Base-by-base conservation (phyloP, 2,113 vertebrate species). In the Nothobranchius furzeri region DNA sequence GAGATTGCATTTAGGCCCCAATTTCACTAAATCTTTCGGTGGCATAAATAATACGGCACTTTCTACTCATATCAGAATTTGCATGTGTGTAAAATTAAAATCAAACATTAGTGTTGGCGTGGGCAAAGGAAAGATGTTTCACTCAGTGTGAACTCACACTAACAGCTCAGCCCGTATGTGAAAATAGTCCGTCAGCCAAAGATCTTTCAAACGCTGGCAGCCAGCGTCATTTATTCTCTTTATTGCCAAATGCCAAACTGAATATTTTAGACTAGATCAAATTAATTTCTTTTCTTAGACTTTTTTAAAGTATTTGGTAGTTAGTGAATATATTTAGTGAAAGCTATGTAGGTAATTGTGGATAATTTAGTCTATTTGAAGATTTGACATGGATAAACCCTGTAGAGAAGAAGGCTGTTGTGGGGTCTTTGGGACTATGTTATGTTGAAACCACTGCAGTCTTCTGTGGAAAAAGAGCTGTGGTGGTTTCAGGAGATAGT, bases 131-230 rank as follows among this genome's bases (percentile, higher is more conserved):
- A 45, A 15, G 37, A 8, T 4, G 36, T 51, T 12, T 64, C 11
- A 7, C 45, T 37, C 25, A 0, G 59, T 47, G 70, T 83, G 80
- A 75, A 58, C 14, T 72, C 55, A 4, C 80, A 73, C 73, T 68
- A 11, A 3, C 63, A 51, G 35, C 58, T 76, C 56, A 46, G 20
- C 54, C 54, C 73, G 71, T 81, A 76, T 76, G 74, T 67, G 57
- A 69, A 60, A 24, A 60, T 72, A 57, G 65, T 65, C 61, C 25
- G 60, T 52, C 51, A 74, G 59, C 54, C 70, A 62, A 59, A 64
- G 53, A 71, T 74, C 17, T 68, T 36, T 65, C 43, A 63, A 20
- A 60, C 13, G 64, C 9, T 72, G 66, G 56, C 63, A 65, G 57
- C 30, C 53, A 55, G 48, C 60, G 46, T 6, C 2, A 1, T 42